A percentile compares a stretch with the other conserved stretches of the same genome.
These are phyloP conservation scores for Cinclus mexicanus DNA, from an alignment of 2,113 vertebrate genomes.

Conservation along the genomic window DNA sequence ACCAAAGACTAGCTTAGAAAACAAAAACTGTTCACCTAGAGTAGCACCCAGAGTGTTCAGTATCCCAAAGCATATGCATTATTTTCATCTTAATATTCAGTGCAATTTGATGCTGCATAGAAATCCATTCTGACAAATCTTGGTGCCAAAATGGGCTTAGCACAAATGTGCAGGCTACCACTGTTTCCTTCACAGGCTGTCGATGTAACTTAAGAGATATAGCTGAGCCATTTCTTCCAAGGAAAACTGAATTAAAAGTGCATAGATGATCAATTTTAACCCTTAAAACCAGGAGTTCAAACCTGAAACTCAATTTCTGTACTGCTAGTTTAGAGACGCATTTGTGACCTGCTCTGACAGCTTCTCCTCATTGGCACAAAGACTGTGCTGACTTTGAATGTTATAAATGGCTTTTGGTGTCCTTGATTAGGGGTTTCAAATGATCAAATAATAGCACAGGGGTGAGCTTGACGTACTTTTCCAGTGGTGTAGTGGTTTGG, in stretches of 20 bases:
- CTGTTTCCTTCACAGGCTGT: neutral
- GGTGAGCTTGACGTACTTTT: neutral
- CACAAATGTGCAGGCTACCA: no score
- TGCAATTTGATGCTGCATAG: neutral
- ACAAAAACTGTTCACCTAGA: neutral
- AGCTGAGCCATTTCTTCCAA: neutral
- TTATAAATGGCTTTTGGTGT: neutral
- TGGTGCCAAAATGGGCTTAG: neutral
- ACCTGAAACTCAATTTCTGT: neutral
- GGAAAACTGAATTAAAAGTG: neutral
- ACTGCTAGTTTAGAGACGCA: neutral
- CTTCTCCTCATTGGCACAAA: neutral
- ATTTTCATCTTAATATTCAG: neutral
- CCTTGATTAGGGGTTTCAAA: neutral
- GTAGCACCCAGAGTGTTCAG: neutral
- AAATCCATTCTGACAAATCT: neutral
- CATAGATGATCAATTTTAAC: neutral
- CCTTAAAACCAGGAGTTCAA: neutral
- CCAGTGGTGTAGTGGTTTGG: neutral
- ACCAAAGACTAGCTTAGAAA: neutral
- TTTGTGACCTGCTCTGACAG: neutral
- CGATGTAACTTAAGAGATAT: accelerated
- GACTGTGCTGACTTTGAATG: neutral
- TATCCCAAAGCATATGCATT: neutral
- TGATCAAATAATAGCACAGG: neutral